A percentile compares a stretch with the other conserved stretches of the same genome.
phyloP scores from a whole-genome alignment of 2,113 vertebrate genomes.

The Sinocyclocheilus anshuiensis region DNA sequence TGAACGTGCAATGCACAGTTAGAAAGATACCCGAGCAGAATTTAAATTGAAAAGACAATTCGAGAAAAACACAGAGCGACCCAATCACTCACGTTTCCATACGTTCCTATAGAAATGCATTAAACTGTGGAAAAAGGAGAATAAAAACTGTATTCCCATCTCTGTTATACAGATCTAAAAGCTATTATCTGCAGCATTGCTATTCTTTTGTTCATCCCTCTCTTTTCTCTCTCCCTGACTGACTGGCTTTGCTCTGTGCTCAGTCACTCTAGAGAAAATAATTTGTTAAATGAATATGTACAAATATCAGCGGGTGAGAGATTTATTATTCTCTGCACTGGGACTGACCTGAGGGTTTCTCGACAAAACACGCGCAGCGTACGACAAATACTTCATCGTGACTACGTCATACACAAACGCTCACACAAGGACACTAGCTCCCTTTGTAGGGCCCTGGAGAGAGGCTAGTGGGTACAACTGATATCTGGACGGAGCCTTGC shows the following conservation, averaged over 20 bases:
- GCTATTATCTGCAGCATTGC: constrained; percentile 26
- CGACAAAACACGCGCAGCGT: background rate
- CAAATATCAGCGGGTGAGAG: constrained; percentile 11
- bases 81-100: constrained; percentile 10
- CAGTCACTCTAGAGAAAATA: constrained; percentile 29
- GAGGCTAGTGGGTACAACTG: constrained; percentile 7
- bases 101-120: background rate
- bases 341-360: constrained; percentile 29
- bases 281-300: constrained; percentile 38
- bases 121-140: background rate
- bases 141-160: constrained; percentile 1
- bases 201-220: constrained; percentile 37
- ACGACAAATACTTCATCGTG: constrained; percentile 7
- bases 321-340: constrained; percentile 35
- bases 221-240: background rate
- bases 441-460: background rate
- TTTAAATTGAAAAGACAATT: constrained; percentile 52
- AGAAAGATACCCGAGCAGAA: constrained; percentile 47
- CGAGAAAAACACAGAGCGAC: constrained; percentile 26
- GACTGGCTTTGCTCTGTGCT: constrained; percentile 27
- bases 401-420: constrained; percentile 1
- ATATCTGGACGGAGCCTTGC: constrained; percentile 14
- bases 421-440: background rate
- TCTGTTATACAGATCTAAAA: constrained; percentile 33
- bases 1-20: constrained; percentile 32